Evolutionary conservation across 2,113 vertebrate species (phyloP).

Genomic region (Eublepharis macularius): DNA sequence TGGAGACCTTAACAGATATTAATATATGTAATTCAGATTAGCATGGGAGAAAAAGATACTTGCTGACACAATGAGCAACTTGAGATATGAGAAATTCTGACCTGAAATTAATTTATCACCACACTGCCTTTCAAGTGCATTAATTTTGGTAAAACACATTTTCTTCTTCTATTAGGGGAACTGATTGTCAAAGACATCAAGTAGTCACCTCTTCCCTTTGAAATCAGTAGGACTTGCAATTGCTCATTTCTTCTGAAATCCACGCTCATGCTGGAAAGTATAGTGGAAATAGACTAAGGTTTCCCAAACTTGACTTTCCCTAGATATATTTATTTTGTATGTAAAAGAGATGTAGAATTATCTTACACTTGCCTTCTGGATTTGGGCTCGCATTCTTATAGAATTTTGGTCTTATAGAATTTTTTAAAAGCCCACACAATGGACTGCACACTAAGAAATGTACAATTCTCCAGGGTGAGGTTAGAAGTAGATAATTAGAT

Average conservation of each 20-base stretch:
- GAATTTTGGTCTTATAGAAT: neutral
- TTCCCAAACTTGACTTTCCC: neutral
- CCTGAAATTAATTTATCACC: constrained; percentile 65
- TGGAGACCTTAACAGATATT: constrained; percentile 65
- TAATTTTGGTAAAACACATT: constrained; percentile 58
- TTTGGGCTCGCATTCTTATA: neutral
- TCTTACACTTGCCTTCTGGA: neutral
- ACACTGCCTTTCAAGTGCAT: constrained; percentile 44
- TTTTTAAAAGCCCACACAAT: neutral
- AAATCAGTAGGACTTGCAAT: neutral
- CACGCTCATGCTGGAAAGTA: neutral
- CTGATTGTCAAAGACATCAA: neutral
- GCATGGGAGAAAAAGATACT: constrained; percentile 40
- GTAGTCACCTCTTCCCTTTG: neutral
- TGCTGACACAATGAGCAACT: constrained; percentile 41
- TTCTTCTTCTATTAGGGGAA: neutral
- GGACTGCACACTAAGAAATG: neutral
- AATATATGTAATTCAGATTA: constrained; percentile 54
- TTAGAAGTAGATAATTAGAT: neutral
- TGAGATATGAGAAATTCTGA: constrained; percentile 55
- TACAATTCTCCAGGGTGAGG: neutral
- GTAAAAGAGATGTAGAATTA: neutral
- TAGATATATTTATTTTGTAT: neutral
- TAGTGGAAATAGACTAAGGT: neutral
- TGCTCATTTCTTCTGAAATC: neutral